phyloP scores from a whole-genome alignment of 2,113 vertebrate genomes.

The Gnathonemus longibarbis region DNA sequence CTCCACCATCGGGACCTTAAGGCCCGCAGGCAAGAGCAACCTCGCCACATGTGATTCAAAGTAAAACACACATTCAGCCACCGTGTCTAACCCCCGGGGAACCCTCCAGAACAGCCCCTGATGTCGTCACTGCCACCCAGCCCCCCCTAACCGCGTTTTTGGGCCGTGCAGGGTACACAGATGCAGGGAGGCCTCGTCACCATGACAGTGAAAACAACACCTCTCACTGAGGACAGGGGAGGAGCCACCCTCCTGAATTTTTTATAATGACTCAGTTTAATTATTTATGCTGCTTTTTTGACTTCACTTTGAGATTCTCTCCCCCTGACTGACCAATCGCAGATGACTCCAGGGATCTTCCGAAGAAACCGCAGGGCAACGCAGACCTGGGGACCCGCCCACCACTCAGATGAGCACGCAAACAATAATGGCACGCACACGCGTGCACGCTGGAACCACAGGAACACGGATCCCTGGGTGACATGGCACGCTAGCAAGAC shows the following conservation, averaged over 20 bases:
- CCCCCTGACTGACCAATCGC: neutral
- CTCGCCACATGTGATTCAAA: neutral
- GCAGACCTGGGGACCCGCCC: neutral
- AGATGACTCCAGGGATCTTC: neutral
- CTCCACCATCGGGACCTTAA: neutral
- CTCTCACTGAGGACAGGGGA: neutral
- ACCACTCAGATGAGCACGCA: neutral
- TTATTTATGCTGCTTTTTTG: neutral
- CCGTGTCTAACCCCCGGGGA: neutral
- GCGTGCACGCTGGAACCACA: neutral
- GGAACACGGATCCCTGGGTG: neutral
- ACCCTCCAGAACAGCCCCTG: neutral
- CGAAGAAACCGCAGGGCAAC: neutral
- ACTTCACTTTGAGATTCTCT: neutral
- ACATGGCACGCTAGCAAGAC: neutral
- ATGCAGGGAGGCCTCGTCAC: neutral
- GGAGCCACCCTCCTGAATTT: neutral
- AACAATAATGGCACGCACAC: neutral
- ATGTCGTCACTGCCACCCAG: neutral
- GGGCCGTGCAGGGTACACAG: neutral
- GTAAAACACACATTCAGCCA: neutral
- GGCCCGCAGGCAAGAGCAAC: neutral
- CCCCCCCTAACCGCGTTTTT: neutral
- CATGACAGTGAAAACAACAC: neutral
- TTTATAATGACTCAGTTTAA: conserved; percentile 7